Base-by-base conservation (phyloP, 2,797 vertebrate species). In the Pipistrellus pipistrellus region DNA sequence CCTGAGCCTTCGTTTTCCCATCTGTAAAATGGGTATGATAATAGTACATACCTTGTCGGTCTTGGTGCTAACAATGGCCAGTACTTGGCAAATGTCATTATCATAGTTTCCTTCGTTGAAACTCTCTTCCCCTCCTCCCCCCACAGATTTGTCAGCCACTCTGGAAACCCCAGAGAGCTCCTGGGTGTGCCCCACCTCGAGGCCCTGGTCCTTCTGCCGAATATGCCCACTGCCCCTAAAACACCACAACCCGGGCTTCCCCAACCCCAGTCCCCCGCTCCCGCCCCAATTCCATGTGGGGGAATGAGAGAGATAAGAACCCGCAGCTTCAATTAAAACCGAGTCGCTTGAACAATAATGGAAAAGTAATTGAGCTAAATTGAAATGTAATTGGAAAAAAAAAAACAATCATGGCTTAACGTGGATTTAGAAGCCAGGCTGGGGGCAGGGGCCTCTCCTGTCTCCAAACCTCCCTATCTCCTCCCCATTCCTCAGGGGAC, bases 311-410 rank as follows among this genome's bases (percentile, higher is more conserved):
- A 48, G 82, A 85, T 97, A 75, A 96, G 97, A 98, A 84, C 86
- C 86, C 1, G 0, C 88, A 97, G 83, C 93, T 97, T 97, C 94
- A 93, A 78, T 97, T 98, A 97, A 97, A 97, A 98, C 80, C 66
- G 97, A 98, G 97, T 98, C 97, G 93, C 95, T 90, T 97, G 95
- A 98, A 85, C 95, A 96, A 97, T 98, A 98, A 95, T 97, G 98
- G 97, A 97, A 97, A 98, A 98, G 96, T 98, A 98, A 98, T 98
- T 98, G 98, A 98, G 98, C 97, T 98, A 98, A 98, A 98, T 97
- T 98, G 97, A 98, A 98, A 98, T 51, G 83, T 98, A 98, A 98
- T 98, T 98, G 98, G 96, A 93, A 97, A 98, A 98, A 96, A 96
- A 97, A 96, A 93, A 83, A 69, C 86, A 93, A 82, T 91, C 85